Percentiles rank a stretch among this genome's conserved stretches.
phyloP scores from a whole-genome alignment of 2,888 invertebrate species.

The Drosophila parthenogenetica region DNA sequence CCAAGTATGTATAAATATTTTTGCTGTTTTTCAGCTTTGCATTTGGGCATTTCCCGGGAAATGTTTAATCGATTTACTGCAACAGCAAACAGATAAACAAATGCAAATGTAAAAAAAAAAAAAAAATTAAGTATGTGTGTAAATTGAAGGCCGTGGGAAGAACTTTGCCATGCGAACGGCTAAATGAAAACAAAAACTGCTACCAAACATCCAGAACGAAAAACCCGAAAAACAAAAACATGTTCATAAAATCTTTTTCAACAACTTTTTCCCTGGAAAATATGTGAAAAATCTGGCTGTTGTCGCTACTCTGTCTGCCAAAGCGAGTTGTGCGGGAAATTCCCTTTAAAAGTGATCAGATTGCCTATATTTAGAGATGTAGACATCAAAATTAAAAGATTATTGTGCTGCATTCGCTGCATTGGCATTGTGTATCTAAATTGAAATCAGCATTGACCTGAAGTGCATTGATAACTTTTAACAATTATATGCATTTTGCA shows the following conservation, averaged over 20 bases:
- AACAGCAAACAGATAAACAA: slow-evolving; percentile 15
- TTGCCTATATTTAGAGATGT: slow-evolving; percentile 8
- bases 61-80: slow-evolving; percentile 57
- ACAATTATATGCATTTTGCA: slow-evolving; percentile 9
- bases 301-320: slow-evolving; percentile 10
- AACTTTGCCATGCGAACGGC: slow-evolving; percentile 23
- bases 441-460: slow-evolving; percentile 74
- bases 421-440: slow-evolving; percentile 63
- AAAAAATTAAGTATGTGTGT: slow-evolving; percentile 19
- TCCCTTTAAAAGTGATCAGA: slow-evolving; percentile 3
- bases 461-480: slow-evolving; percentile 76
- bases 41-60: slow-evolving; percentile 61
- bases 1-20: slow-evolving; percentile 73
- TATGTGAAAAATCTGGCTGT: slow-evolving; percentile 22
- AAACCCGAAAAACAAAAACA: slow-evolving; percentile 45
- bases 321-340: not conserved
- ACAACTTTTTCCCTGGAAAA: no score
- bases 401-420: slow-evolving; percentile 55
- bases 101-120: slow-evolving; percentile 1
- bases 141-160: slow-evolving; percentile 46
- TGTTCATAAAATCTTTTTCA: slow-evolving; percentile 62
- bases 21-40: slow-evolving; percentile 36
- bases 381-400: slow-evolving; percentile 7
- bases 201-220: slow-evolving; percentile 33
- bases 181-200: slow-evolving; percentile 55